phyloP scores from a whole-genome alignment of 2,797 vertebrate species.

The Merluccius polli region DNA sequence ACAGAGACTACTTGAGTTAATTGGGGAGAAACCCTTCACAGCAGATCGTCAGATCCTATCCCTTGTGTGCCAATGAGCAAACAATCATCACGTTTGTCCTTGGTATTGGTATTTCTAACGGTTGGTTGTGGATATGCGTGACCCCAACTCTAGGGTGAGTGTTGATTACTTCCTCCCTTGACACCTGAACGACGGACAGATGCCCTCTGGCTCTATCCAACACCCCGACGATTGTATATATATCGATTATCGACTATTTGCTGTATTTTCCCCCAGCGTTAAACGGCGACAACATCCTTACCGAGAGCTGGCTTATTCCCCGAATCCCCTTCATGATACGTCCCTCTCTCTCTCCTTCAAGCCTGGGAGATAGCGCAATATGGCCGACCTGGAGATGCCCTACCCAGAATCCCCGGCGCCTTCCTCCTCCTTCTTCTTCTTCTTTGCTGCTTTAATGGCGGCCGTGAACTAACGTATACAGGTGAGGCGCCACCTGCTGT shows the following conservation, averaged over 20 bases:
- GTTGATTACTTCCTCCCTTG: constrained; percentile 2
- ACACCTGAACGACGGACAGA: not conserved
- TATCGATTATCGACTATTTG: not conserved
- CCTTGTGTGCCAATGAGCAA: too few relatives aligned
- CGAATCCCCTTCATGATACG: constrained; percentile 74
- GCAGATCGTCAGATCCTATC: too few relatives aligned
- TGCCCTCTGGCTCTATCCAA: not conserved
- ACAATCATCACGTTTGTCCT: too few relatives aligned
- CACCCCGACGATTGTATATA: too few relatives aligned
- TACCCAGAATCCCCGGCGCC: constrained; percentile 68
- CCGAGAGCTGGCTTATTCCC: constrained; percentile 70
- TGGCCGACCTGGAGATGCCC: constrained; percentile 68
- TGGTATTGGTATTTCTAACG: too few relatives aligned
- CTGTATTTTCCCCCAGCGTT: not conserved
- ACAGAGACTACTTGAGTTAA: too few relatives aligned
- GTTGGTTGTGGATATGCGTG: not conserved
- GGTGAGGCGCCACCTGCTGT: too few relatives aligned
- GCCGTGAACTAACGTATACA: too few relatives aligned
- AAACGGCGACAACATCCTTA: constrained; percentile 34
- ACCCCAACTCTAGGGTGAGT: not conserved
- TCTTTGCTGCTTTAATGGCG: not conserved
- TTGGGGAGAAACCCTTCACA: too few relatives aligned
- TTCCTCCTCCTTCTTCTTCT: not conserved
- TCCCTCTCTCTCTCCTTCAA: constrained; percentile 62
- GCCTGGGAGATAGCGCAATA: constrained; percentile 59